Base-by-base conservation (phyloP, 23 tunicate species). In the Corella eumyota region DNA sequence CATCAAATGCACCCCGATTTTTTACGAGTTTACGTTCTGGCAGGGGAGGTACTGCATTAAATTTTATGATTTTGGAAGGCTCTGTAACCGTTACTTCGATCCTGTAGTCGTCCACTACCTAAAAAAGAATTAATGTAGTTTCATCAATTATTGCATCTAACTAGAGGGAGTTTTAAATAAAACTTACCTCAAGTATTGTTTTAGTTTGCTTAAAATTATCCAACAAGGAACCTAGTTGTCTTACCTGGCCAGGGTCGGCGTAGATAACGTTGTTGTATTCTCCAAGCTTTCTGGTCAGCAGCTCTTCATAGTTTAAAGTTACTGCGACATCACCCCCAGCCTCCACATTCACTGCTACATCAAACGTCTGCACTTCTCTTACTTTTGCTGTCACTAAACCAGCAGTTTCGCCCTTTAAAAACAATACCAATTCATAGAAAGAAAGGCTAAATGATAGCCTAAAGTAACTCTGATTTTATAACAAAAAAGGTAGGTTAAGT, bases 221-320 rank as follows among this genome's bases (percentile, higher is more conserved):
- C n/a, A n/a, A n/a, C n/a, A n/a, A n/a, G n/a, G n/a, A n/a, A n/a
- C n/a, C n/a, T n/a, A n/a, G n/a, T n/a, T n/a, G n/a, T n/a, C n/a
- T n/a, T 44, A 82, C 92, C 76, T 82, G 92, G 21, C 92, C 92
- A 35, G 80, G 92, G 47, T 82, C 60, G 24, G 67, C 74, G 56
- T 55, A 74, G 23, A 82, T 72, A 45, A 61, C 81, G 61, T 74
- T 76, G 27, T 74, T 45, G 61, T 82, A 82, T 4, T 20, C 49
- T 29, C 81, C 75, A 0, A 82, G 73, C 45, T 61, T 82, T 26
- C 92, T 54, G 22, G 66, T 68, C 22, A 82, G 76, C 3, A 82
- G 71, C 47, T 82, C 81, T 40, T 82, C 64, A 49, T 82, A 82
- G 45, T 66, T 60, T n/a, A 82, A 59, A 19, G 30, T 20, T 22